A percentile compares a stretch with the other conserved stretches of the same genome.
These are phyloP conservation scores for Oedothorax gibbosus DNA, from an alignment of 1,140 invertebrate species.

Conservation along the genomic window DNA sequence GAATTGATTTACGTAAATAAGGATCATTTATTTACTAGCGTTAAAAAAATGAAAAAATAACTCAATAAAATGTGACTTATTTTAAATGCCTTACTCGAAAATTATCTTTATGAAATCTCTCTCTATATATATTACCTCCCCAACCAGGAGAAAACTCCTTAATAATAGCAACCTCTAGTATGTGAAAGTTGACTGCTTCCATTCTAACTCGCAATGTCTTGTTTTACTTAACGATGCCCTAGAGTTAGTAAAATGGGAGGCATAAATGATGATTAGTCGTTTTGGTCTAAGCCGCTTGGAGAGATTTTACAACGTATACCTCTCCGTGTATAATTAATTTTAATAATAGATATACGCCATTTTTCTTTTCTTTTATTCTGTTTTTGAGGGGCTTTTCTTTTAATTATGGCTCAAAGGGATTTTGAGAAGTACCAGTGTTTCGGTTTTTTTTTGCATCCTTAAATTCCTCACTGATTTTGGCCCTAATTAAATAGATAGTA, in stretches of 20 bases:
- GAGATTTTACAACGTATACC: conserved; percentile 33
- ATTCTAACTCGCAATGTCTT: conserved; percentile 6
- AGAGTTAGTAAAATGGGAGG: conserved; percentile 29
- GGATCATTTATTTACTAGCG: too few species aligned
- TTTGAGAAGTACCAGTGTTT: conserved; percentile 24
- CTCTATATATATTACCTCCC: too few species aligned
- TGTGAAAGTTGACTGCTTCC: too few species aligned
- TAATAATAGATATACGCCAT: conserved; percentile 45
- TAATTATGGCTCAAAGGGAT: conserved; percentile 41
- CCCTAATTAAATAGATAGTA: conserved; percentile 46
- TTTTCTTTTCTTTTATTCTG: conserved; percentile 24
- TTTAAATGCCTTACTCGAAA: too few species aligned
- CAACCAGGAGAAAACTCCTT: too few species aligned
- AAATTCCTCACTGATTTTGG: not conserved
- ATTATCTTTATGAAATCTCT: too few species aligned
- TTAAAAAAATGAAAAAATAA: too few species aligned
- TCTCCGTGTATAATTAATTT: conserved; percentile 46
- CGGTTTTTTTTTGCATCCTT: too few species aligned
- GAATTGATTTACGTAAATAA: too few species aligned
- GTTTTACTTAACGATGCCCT: conserved; percentile 42
- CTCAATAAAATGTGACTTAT: too few species aligned
- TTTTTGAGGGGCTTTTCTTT: conserved; percentile 33
- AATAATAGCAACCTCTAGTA: too few species aligned
- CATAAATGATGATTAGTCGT: conserved; percentile 51
- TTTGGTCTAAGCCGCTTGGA: conserved; percentile 46